phyloP scores from a whole-genome alignment of 1,140 invertebrate species.

The Epicauta chinensis region DNA sequence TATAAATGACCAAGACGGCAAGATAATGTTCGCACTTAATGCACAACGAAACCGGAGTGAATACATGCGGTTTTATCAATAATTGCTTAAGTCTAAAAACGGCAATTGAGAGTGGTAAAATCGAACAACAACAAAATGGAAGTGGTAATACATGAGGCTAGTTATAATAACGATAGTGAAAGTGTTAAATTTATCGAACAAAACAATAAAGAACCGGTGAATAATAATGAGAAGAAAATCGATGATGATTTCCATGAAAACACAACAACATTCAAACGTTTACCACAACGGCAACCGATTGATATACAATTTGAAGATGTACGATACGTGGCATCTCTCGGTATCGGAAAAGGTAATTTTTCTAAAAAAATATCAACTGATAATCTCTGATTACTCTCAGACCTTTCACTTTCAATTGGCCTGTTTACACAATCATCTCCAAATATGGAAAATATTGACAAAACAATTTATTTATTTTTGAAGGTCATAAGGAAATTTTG shows the following conservation, averaged over 20 bases:
- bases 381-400: not conserved
- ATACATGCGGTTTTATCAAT: not conserved
- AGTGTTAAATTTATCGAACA: constrained; percentile 8
- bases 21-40: constrained; percentile 14
- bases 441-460: not conserved
- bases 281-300: constrained; percentile 50
- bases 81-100: not conserved
- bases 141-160: constrained; percentile 17
- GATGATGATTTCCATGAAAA: not conserved
- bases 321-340: constrained; percentile 60
- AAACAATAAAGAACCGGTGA: not conserved
- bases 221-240: not conserved
- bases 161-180: constrained; percentile 12
- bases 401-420: not conserved
- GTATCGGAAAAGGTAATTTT: constrained; percentile 59
- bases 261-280: constrained; percentile 40
- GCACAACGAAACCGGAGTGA: not conserved
- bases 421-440: not conserved
- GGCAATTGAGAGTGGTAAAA: not conserved
- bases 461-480: not conserved
- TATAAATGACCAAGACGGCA: constrained; percentile 26
- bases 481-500: constrained; percentile 71
- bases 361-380: too few species aligned
- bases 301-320: constrained; percentile 67
- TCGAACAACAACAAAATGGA: constrained; percentile 5